Evolutionary conservation across 2,113 vertebrate genomes (phyloP).

Genomic region (Drymodes brunneopygia): DNA sequence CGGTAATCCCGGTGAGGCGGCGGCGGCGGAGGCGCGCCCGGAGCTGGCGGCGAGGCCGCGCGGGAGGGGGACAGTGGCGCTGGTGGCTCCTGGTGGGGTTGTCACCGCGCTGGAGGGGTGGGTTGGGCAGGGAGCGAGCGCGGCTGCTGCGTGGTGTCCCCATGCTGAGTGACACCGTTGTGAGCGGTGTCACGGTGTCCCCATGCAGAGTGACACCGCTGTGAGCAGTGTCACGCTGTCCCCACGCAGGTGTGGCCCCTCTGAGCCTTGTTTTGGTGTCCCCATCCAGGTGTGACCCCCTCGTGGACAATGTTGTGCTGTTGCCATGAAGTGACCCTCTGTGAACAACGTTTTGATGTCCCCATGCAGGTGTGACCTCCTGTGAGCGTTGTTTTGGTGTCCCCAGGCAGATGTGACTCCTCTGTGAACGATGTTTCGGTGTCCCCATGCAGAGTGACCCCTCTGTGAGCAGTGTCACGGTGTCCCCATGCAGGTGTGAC

Average conservation of each 20-base stretch:
- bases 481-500: not conserved
- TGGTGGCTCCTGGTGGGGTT: not conserved
- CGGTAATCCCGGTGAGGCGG: not conserved
- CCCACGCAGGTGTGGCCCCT: not conserved
- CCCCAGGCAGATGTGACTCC: rapidly evolving
- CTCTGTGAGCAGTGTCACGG: rapidly evolving
- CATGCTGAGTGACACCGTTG: not conserved
- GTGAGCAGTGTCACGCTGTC: not conserved
- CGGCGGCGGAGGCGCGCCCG: too few species aligned
- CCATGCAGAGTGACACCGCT: not conserved
- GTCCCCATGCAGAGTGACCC: not conserved
- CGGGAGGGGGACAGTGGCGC: too few species aligned
- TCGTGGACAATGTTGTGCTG: too few species aligned
- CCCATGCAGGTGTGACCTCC: rapidly evolving
- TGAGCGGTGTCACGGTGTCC: not conserved
- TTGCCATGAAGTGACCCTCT: too few species aligned
- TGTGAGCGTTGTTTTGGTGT: not conserved
- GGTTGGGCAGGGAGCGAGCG: rapidly evolving
- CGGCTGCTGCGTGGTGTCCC: too few species aligned
- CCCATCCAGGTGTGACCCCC: not conserved
- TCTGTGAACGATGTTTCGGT: rapidly evolving
- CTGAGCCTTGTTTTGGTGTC: not conserved
- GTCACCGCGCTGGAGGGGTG: not conserved
- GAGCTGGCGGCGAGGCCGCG: not conserved
- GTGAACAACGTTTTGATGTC: rapidly evolving